A percentile compares a stretch with the other conserved stretches of the same genome.
These are phyloP conservation scores for Vulpes lagopus DNA, from an alignment of 2,113 vertebrate genomes.

Conservation along the genomic window DNA sequence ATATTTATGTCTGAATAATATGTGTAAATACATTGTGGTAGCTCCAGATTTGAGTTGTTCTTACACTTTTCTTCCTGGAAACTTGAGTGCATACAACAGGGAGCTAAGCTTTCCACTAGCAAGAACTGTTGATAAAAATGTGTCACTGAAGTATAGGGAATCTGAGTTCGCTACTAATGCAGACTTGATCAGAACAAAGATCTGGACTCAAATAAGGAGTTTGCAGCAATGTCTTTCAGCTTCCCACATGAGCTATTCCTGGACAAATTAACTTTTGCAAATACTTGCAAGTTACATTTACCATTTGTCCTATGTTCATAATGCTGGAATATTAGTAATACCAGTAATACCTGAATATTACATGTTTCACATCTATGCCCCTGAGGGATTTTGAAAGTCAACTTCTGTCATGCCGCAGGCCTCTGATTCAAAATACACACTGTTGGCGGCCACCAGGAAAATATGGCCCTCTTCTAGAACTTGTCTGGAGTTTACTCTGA, in stretches of 20 bases:
- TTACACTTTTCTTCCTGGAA: not conserved
- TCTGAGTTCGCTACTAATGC: not conserved
- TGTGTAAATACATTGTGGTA: not conserved
- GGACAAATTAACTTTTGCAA: not conserved
- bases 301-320: not conserved
- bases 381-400: not conserved
- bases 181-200: not conserved
- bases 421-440: not conserved
- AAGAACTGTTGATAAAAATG: not conserved
- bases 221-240: not conserved
- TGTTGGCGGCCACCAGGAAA: not conserved
- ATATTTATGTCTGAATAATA: slow-evolving; percentile 11
- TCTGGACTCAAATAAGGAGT: not conserved
- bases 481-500: not conserved
- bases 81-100: not conserved
- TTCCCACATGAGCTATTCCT: not conserved
- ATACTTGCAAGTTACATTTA: not conserved
- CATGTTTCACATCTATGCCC: not conserved
- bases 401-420: not conserved
- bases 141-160: not conserved
- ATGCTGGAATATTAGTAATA: not conserved
- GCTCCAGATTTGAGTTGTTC: not conserved
- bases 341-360: not conserved
- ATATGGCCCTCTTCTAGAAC: not conserved
- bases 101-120: not conserved